phyloP scores from a whole-genome alignment of 2,113 vertebrate species.

The Channa argus region DNA sequence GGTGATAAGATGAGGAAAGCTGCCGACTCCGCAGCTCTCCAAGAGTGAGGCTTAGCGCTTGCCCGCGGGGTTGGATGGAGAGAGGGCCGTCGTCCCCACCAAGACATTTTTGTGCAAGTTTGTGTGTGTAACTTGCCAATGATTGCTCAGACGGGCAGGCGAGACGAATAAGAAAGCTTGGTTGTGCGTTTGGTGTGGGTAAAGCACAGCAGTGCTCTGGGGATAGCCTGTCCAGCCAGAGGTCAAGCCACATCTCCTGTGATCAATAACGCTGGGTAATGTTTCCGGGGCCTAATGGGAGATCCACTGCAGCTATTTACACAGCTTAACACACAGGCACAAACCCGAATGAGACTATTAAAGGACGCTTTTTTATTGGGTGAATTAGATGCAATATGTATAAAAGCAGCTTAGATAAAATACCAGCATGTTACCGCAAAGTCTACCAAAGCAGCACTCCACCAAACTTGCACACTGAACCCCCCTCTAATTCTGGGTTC shows the following conservation, averaged over 20 bases:
- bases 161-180: conserved; percentile 36
- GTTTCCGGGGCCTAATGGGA: conserved; percentile 47
- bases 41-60: conserved; percentile 53
- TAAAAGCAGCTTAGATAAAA: neutral
- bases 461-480: conserved; percentile 7
- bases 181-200: conserved; percentile 44
- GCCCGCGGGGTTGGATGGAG: conserved; percentile 44
- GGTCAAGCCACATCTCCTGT: conserved; percentile 70
- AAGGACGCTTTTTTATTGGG: neutral
- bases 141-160: conserved; percentile 45
- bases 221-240: conserved; percentile 45
- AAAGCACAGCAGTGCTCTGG: conserved; percentile 37
- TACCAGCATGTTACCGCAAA: neutral
- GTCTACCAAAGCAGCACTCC: conserved; percentile 16
- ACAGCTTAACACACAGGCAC: conserved; percentile 28
- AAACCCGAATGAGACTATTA: conserved; percentile 9
- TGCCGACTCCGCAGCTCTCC: conserved; percentile 72
- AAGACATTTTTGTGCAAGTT: conserved; percentile 3
- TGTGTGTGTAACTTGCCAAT: conserved; percentile 41
- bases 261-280: conserved; percentile 71
- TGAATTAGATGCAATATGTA: conserved; percentile 20
- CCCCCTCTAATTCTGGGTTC: neutral
- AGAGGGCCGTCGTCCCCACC: conserved; percentile 7
- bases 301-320: conserved; percentile 49
- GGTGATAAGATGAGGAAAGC: conserved; percentile 74